A percentile compares a stretch with the other conserved stretches of the same genome.
phyloP scores from a whole-genome alignment of 1,140 invertebrate species.

The Mycetomoellerius zeteki region DNA sequence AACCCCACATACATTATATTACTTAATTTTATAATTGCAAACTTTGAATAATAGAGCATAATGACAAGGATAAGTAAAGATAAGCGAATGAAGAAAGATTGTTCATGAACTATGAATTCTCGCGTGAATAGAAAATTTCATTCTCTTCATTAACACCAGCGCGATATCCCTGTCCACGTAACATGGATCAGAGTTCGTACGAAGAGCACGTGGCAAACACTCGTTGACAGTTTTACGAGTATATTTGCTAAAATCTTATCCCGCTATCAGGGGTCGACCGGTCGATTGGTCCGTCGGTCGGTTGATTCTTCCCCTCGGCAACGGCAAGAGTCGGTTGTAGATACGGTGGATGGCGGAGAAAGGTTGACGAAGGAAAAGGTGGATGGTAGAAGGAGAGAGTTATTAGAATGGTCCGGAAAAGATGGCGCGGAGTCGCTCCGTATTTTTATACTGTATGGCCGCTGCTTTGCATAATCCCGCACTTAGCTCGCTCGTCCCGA shows the following conservation, averaged over 20 bases:
- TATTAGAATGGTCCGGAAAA: conserved; percentile 88
- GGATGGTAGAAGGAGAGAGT: conserved; percentile 83
- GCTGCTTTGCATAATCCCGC: conserved; percentile 87
- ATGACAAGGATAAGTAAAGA: neutral
- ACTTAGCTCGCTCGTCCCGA: conserved; percentile 87
- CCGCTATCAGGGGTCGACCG: neutral
- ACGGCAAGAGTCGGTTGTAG: conserved; percentile 36
- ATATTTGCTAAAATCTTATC: conserved; percentile 75
- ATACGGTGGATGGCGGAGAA: conserved; percentile 35
- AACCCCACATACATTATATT: neutral
- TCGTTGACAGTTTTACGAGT: conserved; percentile 73
- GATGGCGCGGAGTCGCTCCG: conserved; percentile 87
- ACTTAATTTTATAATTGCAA: neutral
- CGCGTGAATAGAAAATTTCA: neutral
- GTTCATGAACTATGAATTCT: no score
- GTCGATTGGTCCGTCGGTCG: conserved; percentile 2
- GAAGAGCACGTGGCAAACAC: conserved; percentile 24
- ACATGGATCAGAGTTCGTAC: neutral
- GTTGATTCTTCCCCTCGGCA: conserved; percentile 48
- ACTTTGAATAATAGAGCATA: neutral
- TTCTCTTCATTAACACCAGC: neutral
- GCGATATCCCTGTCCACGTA: neutral
- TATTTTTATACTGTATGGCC: conserved; percentile 88
- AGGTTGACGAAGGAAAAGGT: conserved; percentile 66
- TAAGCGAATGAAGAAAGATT: neutral